A percentile compares a stretch with the other conserved stretches of the same genome.
Conservation (phyloP, 92 coral and sea anemone species). For the Nematostella vectensis region DNA sequence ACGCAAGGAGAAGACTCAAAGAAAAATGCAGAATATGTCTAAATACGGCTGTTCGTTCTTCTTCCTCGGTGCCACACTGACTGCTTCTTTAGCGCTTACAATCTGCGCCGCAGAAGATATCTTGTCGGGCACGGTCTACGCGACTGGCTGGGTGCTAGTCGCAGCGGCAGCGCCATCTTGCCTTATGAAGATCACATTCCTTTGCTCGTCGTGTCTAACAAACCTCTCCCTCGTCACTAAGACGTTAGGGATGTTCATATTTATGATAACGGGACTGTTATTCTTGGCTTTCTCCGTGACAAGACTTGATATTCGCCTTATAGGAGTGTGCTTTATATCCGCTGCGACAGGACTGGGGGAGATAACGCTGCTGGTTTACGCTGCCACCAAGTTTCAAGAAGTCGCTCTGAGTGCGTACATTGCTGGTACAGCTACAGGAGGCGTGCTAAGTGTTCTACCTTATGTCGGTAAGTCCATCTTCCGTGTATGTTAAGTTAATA, state of each 20-base stretch:
- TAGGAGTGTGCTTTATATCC: slow-evolving; percentile 59
- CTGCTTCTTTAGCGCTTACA: slow-evolving; percentile 41
- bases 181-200: slow-evolving; percentile 38
- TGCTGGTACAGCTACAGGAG: slow-evolving; percentile 54
- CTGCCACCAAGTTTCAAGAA: slow-evolving; percentile 33
- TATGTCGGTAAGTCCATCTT: slow-evolving; percentile 58
- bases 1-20: background rate
- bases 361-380: slow-evolving; percentile 23
- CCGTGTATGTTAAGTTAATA: background rate
- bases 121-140: slow-evolving; percentile 47
- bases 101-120: slow-evolving; percentile 65
- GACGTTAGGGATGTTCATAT: slow-evolving; percentile 26
- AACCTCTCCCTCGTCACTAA: slow-evolving; percentile 30
- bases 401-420: slow-evolving; percentile 37
- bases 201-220: slow-evolving; percentile 14
- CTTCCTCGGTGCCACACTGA: slow-evolving; percentile 43
- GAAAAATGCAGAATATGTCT: background rate
- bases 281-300: slow-evolving; percentile 39
- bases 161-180: slow-evolving; percentile 69
- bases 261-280: slow-evolving; percentile 42
- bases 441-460: slow-evolving; percentile 33
- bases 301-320: slow-evolving; percentile 28
- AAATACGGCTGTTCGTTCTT: slow-evolving; percentile 7
- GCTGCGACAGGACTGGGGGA: slow-evolving; percentile 61
- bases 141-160: slow-evolving; percentile 49